Evolutionary conservation across 2,113 vertebrate species (phyloP).

Genomic region (Raja brachyura): DNA sequence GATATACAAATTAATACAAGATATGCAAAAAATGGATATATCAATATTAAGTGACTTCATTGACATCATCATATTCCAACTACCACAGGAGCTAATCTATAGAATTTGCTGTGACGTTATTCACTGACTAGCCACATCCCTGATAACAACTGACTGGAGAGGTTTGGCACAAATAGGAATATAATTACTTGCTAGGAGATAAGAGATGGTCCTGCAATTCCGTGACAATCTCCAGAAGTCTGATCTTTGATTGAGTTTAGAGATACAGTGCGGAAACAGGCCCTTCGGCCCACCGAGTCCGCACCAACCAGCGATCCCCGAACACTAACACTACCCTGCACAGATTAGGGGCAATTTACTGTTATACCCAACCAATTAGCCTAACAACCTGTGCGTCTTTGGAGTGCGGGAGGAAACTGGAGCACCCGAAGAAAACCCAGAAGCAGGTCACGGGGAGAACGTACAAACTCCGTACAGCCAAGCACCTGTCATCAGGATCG

Average conservation of each 20-base stretch:
- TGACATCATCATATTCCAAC: background rate
- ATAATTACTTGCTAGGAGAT: background rate
- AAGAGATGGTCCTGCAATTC: conserved; percentile 13
- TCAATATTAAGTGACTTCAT: background rate
- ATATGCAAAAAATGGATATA: background rate
- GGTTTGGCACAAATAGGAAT: background rate
- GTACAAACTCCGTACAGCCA: no score
- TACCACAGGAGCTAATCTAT: background rate
- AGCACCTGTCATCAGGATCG: no score
- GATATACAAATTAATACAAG: background rate
- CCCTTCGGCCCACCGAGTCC: no score
- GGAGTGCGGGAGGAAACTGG: no score
- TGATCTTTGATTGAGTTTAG: background rate
- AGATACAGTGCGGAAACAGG: no score
- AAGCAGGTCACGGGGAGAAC: no score
- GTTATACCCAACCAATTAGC: no score
- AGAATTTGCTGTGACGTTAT: background rate
- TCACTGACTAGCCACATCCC: background rate
- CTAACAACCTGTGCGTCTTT: no score
- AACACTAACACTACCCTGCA: no score
- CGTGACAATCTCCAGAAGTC: conserved; percentile 10
- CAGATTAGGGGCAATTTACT: no score
- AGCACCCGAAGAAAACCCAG: no score
- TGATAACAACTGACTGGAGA: background rate
- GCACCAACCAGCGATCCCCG: no score